These are phyloP conservation scores for Trachythela sp. DNA, from an alignment of 64 coral and sea anemone genomes.

Conservation along the genomic window DNA sequence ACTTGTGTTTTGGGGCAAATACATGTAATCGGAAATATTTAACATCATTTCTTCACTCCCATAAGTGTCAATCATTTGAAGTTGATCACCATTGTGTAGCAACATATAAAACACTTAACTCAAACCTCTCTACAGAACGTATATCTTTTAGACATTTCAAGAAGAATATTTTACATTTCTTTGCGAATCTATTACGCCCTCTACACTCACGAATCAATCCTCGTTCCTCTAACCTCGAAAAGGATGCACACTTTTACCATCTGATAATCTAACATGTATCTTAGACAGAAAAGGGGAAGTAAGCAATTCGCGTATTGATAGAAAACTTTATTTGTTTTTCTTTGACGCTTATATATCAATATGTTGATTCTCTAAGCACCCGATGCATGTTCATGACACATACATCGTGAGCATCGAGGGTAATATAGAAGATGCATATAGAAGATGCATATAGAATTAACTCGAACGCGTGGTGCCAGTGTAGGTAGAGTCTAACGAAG, in stretches of 20 bases:
- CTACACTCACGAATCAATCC: background rate
- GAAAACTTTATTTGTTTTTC: background rate
- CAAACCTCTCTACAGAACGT: too few species aligned
- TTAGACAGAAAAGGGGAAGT: background rate
- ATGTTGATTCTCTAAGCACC: background rate
- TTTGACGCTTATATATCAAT: background rate
- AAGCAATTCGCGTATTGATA: constrained; percentile 2
- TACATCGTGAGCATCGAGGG: background rate
- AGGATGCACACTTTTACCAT: background rate
- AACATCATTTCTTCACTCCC: too few species aligned
- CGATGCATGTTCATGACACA: background rate
- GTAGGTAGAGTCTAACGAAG: too few species aligned
- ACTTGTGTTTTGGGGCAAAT: too few species aligned
- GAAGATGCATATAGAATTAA: too few species aligned
- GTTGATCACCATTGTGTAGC: too few species aligned
- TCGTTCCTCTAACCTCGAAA: background rate
- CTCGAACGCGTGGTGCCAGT: too few species aligned
- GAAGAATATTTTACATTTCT: background rate
- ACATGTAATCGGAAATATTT: too few species aligned
- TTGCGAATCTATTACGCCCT: background rate
- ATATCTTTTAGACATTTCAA: too few species aligned
- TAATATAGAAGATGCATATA: background rate
- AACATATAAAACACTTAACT: too few species aligned
- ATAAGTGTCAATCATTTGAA: too few species aligned
- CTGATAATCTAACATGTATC: background rate